phyloP scores from a whole-genome alignment of 2,888 invertebrate genomes.

The Tenthredo notha region DNA sequence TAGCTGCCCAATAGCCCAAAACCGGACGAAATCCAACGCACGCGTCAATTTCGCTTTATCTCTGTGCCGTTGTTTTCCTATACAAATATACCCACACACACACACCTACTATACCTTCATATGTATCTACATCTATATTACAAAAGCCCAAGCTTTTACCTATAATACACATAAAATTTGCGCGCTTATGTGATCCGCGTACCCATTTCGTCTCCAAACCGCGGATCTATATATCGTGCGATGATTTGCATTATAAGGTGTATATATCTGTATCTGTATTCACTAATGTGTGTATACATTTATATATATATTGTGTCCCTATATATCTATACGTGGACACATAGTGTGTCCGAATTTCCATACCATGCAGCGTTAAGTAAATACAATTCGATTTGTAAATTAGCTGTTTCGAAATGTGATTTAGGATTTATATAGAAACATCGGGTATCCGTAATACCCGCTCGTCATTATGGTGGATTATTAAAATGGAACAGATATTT shows the following conservation, averaged over 20 bases:
- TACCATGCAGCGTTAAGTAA: neutral
- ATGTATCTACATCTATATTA: neutral
- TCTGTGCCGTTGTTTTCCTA: neutral
- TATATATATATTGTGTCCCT: neutral
- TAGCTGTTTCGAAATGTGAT: neutral
- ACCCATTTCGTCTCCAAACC: neutral
- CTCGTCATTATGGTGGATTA: neutral
- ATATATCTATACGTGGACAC: neutral
- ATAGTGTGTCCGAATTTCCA: neutral
- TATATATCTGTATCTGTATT: neutral
- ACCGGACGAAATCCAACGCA: neutral
- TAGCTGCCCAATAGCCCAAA: conserved; percentile 15
- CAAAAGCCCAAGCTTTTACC: neutral
- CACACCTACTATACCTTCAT: neutral
- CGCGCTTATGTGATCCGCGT: neutral
- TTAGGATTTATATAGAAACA: neutral
- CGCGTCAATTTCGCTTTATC: neutral
- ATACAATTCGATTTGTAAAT: neutral
- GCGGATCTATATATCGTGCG: neutral
- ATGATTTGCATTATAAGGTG: neutral
- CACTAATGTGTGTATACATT: neutral
- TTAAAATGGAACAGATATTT: neutral
- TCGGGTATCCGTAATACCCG: neutral
- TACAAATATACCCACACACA: neutral
- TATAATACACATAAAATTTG: neutral